These are phyloP conservation scores for Cerastis rubricosa DNA, from an alignment of 2,888 invertebrate species.

Conservation along the genomic window DNA sequence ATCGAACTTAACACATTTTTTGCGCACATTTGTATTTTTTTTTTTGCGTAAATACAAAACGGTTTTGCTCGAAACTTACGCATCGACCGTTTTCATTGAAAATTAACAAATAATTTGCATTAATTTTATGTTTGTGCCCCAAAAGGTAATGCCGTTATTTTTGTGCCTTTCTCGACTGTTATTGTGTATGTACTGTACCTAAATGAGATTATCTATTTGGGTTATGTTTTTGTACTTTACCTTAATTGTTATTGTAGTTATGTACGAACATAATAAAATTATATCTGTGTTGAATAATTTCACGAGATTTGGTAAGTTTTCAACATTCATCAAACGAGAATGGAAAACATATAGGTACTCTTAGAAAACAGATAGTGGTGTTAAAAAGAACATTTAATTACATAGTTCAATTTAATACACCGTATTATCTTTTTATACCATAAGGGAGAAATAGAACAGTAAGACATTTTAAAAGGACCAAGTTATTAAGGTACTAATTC, in stretches of 20 bases:
- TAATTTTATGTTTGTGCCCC: slow-evolving; percentile 53
- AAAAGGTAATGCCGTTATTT: slow-evolving; percentile 37
- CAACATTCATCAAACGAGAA: neutral
- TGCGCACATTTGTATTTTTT: slow-evolving; percentile 14
- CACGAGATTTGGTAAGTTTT: neutral
- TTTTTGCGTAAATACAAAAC: slow-evolving; percentile 40
- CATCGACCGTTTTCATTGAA: slow-evolving; percentile 53
- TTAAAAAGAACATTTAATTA: neutral
- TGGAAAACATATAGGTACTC: neutral
- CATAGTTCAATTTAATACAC: neutral
- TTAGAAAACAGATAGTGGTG: neutral
- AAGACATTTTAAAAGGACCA: neutral
- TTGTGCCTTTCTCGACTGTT: slow-evolving; percentile 7
- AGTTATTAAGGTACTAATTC: slow-evolving; percentile 22
- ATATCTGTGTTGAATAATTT: neutral
- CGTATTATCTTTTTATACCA: neutral
- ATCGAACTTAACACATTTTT: slow-evolving; percentile 26
- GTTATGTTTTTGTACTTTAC: neutral
- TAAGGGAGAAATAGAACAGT: neutral
- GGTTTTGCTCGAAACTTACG: slow-evolving; percentile 28
- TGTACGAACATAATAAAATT: neutral
- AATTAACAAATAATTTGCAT: slow-evolving; percentile 66
- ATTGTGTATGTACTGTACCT: neutral
- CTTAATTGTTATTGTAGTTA: neutral
- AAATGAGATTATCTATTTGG: neutral